Evolutionary conservation across 1,140 invertebrate species (phyloP).

Genomic region (Drosophila novamexicana): DNA sequence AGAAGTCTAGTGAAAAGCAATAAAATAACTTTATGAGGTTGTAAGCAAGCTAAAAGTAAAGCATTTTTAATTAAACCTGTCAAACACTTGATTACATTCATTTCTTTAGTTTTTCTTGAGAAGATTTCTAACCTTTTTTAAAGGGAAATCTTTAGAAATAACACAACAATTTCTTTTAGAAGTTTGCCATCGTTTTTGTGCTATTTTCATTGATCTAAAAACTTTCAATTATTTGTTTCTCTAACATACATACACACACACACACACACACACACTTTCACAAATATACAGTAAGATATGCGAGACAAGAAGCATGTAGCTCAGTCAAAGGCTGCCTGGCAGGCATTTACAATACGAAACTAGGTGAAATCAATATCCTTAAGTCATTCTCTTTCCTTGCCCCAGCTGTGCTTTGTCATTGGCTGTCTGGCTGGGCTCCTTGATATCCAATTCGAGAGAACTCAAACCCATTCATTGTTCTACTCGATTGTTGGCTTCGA

Average conservation of each 20-base stretch:
- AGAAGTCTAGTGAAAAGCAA: no score
- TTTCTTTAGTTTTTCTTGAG: neutral
- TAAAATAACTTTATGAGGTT: neutral
- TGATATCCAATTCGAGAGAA: slow-evolving; percentile 9
- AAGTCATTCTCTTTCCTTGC: slow-evolving; percentile 55
- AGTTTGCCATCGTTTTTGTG: slow-evolving; percentile 36
- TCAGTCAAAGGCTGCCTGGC: slow-evolving; percentile 18
- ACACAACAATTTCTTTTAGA: slow-evolving; percentile 1
- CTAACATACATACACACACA: slow-evolving; percentile 18
- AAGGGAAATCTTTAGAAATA: neutral
- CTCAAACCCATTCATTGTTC: slow-evolving; percentile 48
- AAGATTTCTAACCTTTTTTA: neutral
- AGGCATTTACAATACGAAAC: slow-evolving; percentile 49
- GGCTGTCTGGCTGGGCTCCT: slow-evolving; percentile 29
- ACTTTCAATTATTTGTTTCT: slow-evolving; percentile 53
- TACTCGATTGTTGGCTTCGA: slow-evolving; percentile 10
- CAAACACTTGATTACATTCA: neutral
- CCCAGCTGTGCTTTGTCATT: slow-evolving; percentile 46
- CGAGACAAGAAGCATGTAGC: neutral
- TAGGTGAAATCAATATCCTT: slow-evolving; percentile 78
- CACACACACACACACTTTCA: neutral
- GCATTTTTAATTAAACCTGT: neutral
- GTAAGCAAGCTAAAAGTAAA: neutral
- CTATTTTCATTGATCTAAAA: slow-evolving; percentile 42
- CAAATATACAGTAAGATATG: neutral